Evolutionary conservation across 2,888 invertebrate species (phyloP).

Genomic region (Coleophora flavipennella): DNA sequence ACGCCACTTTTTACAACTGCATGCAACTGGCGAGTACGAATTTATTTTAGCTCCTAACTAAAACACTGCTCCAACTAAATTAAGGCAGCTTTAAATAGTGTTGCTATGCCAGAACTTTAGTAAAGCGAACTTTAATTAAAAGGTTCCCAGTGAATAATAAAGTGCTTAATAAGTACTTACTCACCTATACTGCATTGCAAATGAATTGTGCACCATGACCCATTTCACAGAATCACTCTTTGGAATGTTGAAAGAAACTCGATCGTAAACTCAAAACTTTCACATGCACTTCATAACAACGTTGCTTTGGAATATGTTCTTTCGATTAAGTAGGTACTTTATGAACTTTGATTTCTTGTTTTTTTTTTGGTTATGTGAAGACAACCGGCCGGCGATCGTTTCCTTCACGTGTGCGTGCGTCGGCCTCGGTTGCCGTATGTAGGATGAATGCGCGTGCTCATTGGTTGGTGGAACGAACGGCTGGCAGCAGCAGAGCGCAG

Average conservation of each 20-base stretch:
- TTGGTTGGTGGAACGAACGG: conserved; percentile 25
- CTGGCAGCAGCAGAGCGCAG: conserved; percentile 4
- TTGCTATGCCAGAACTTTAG: too few species aligned
- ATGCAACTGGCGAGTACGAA: too few species aligned
- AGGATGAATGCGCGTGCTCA: conserved; percentile 3
- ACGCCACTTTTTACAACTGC: too few species aligned
- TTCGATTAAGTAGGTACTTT: not conserved
- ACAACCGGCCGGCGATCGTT: conserved; percentile 34
- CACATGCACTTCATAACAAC: conserved; percentile 17
- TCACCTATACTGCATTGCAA: conserved; percentile 17
- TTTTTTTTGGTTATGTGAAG: not conserved
- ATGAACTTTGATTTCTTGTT: not conserved
- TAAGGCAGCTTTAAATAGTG: too few species aligned
- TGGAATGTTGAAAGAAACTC: conserved; percentile 16
- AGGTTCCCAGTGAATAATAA: too few species aligned
- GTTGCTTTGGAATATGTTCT: not conserved
- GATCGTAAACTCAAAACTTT: conserved; percentile 28
- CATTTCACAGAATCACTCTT: conserved; percentile 27
- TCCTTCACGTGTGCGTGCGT: too few species aligned
- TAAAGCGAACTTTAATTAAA: too few species aligned
- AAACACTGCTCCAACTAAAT: too few species aligned
- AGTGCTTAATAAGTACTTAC: too few species aligned
- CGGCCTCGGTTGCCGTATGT: too few species aligned
- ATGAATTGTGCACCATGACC: conserved; percentile 17
- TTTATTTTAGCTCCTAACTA: too few species aligned